Base-by-base conservation (phyloP, 2,888 invertebrate species). In the Ametastegia equiseti region DNA sequence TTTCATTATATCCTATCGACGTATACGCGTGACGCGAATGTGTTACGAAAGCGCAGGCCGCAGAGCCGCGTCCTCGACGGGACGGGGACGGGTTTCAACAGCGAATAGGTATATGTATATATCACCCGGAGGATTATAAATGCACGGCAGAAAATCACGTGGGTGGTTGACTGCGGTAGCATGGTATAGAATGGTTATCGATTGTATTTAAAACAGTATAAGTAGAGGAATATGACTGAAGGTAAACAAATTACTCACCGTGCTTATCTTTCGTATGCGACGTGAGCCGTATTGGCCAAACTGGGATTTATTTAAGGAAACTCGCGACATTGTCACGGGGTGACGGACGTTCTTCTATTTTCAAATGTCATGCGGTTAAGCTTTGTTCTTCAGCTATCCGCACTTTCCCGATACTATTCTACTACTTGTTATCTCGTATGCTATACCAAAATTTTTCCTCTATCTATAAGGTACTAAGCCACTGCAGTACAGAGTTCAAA, bases 301-400 rank as follows among this genome's bases (percentile, higher is more conserved):
- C 88, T 91, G 90, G 83, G 92, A 91, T 88, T 91, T 92, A 90
- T 90, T 92, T 86, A 92, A 90, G 86, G 91, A 91, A 85, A 90
- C 91, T 84, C 91, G 90, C 88, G 92, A 92, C 92, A 92, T 91
- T 88, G 85, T 90, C 78, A 60, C 60, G 42, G 13, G 60, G 19
- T 42, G 42, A 54, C n/a, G 75, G n/a, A n/a, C n/a, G n/a, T n/a
- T n/a, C n/a, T 75, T 75, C 60, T 60, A 78, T 60, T 60, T 78
- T 27, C 27, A 60, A 78, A 78, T 78, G 45, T 78, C 78, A 78
- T 60, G 33, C 39, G 47, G 54, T 60, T n/a, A n/a, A n/a, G n/a
- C n/a, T n/a, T n/a, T n/a, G n/a, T n/a, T n/a, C n/a, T n/a, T n/a
- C n/a, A n/a, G n/a, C n/a, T n/a, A n/a, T n/a, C n/a, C n/a, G 30